Base-by-base conservation (phyloP, 1,140 invertebrate genomes). In the Ganaspis sp. region DNA sequence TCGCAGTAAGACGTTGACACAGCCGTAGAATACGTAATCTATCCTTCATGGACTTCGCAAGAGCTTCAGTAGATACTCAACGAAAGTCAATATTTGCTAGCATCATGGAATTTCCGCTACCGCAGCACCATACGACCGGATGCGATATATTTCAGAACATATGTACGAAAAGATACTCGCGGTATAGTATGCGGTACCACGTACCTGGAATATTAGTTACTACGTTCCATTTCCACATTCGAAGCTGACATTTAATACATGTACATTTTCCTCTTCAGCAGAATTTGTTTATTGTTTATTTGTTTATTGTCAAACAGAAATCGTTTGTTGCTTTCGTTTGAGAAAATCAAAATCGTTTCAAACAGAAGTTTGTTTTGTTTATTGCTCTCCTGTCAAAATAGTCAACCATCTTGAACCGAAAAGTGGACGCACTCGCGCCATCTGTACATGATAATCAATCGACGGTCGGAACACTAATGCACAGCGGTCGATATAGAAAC, bases 61-160 rank as follows among this genome's bases (percentile, higher is more conserved):
- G 69, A 77, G 54, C 70, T 58, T 37, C 40, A 70, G 38, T 64
- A 21, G 75, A 53, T 77, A 77, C 72, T 70, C 58, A 69, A 73
- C 54, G 54, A 42, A 37, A 77, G 75, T 73, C 70, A 77, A 77
- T 77, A 77, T 77, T 77, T 77, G 75, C 54, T 42, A 70, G 34
- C 71, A 77, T 69, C 75, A 73, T 72, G 75, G 70, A 54, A 77
- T 70, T 77, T 77, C 75, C 69, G 71, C 75, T 73, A 72, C 70
- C 49, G 72, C 71, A 73, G 75, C 75, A 76, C 45, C 45, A 29
- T 64, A 64, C 23, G 58, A 29, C 8, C 26, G 15, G 23, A 64
- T 64, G 23, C 54, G 54, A 58, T 64, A n/a, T n/a, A 64, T n/a
- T 64, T 29, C 2, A 12, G 26, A 34, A n/a, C 58, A 29, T 29